A percentile compares a stretch with the other conserved stretches of the same genome.
Conservation (phyloP, 2,113 vertebrate species). For the Neodontobutis hainanensis region DNA sequence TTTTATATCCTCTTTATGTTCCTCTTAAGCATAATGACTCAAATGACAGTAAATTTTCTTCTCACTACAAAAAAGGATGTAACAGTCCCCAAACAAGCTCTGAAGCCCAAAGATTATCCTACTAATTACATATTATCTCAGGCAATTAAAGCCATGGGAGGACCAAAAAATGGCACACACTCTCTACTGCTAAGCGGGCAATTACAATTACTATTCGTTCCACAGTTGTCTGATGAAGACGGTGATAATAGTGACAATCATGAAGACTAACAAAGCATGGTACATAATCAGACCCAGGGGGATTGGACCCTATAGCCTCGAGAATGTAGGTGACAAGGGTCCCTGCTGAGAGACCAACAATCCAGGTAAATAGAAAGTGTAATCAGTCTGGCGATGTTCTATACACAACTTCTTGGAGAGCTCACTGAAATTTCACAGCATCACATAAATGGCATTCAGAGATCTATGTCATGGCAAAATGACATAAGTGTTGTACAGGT, state of each 20-base stretch:
- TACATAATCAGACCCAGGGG: conserved; percentile 59
- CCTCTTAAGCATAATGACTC: neutral
- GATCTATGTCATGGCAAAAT: neutral
- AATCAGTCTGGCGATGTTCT: conserved; percentile 30
- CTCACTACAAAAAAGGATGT: conserved; percentile 13
- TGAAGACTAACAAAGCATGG: conserved; percentile 60
- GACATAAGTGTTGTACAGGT: too few species aligned
- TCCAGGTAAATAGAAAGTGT: conserved; percentile 40
- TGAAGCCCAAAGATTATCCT: conserved; percentile 59
- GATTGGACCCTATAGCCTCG: conserved; percentile 61
- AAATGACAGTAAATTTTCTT: neutral
- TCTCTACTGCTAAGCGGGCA: conserved; percentile 58
- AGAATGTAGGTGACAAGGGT: conserved; percentile 53
- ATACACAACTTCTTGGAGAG: neutral
- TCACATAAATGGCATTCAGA: neutral
- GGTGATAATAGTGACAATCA: conserved; percentile 71
- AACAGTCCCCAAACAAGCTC: conserved; percentile 42
- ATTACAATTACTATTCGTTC: conserved; percentile 69
- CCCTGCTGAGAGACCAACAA: conserved; percentile 42
- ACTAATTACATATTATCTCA: conserved; percentile 68
- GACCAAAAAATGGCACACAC: conserved; percentile 38
- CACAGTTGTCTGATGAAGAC: conserved; percentile 65
- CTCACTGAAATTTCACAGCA: neutral
- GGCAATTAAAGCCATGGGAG: conserved; percentile 48
- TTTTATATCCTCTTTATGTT: neutral